Evolutionary conservation across 2,113 vertebrate species (phyloP).

Genomic region (Nothoprocta pentlandii): DNA sequence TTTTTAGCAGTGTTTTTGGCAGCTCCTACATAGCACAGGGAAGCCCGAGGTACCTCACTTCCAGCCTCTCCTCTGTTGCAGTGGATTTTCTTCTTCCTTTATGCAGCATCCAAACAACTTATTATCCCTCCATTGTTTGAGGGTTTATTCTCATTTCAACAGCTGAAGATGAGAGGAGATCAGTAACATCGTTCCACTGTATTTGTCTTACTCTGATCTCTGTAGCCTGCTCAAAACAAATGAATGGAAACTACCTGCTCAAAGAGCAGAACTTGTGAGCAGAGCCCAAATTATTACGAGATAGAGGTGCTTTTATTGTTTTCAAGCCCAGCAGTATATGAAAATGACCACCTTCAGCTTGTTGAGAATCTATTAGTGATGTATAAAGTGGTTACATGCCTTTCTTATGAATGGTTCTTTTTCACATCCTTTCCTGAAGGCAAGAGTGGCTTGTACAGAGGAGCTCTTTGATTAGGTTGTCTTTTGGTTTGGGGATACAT

Average conservation of each 20-base stretch:
- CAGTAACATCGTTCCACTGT: not conserved
- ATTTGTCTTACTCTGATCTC: not conserved
- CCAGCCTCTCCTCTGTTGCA: accelerated
- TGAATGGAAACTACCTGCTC: not conserved
- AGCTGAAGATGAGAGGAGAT: not conserved
- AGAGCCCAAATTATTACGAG: not conserved
- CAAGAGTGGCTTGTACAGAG: not conserved
- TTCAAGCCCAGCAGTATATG: not conserved
- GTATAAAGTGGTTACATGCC: not conserved
- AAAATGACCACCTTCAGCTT: not conserved
- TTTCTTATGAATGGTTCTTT: not conserved
- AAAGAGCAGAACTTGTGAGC: not conserved
- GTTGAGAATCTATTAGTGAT: not conserved
- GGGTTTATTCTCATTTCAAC: not conserved
- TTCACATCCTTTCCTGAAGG: not conserved
- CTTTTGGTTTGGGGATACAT: not conserved
- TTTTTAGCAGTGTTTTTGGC: not conserved
- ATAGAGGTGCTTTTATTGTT: not conserved
- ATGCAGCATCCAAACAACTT: not conserved
- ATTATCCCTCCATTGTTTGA: not conserved
- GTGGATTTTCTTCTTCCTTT: not conserved
- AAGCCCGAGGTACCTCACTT: not conserved
- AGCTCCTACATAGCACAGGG: not conserved
- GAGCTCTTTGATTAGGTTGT: not conserved
- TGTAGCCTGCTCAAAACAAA: not conserved